phyloP scores from a whole-genome alignment of 2,888 invertebrate species.

The Tipula unca region DNA sequence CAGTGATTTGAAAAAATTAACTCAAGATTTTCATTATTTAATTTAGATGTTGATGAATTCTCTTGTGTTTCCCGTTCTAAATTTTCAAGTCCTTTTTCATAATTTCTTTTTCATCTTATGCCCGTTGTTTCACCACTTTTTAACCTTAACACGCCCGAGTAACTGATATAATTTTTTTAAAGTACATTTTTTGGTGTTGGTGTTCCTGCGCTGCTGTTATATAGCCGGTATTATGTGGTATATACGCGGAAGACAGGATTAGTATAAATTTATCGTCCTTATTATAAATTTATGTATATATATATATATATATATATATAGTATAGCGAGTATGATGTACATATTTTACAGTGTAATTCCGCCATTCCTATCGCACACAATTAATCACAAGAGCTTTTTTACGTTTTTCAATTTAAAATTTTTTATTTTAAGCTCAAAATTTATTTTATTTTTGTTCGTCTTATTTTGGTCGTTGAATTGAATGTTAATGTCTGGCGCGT shows the following conservation, averaged over 20 bases:
- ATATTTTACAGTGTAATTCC: not conserved
- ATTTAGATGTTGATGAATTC: not conserved
- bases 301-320: too few species aligned
- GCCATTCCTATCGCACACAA: not conserved
- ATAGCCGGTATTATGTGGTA: not conserved
- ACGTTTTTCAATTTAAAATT: not conserved
- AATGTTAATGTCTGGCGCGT: not conserved
- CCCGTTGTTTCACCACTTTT: not conserved
- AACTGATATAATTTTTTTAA: not conserved
- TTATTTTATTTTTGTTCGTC: not conserved
- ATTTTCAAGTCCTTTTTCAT: not conserved
- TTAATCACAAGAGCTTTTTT: not conserved
- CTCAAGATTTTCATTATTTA: not conserved
- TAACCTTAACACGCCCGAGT: not conserved
- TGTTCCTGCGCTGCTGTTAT: not conserved
- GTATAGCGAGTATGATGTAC: not conserved
- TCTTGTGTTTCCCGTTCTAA: not conserved
- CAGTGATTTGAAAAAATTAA: conserved; percentile 2
- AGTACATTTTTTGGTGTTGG: not conserved
- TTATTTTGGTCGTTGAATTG: not conserved
- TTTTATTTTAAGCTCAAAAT: not conserved
- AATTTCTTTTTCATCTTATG: not conserved
- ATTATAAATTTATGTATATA: not conserved
- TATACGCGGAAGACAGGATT: not conserved
- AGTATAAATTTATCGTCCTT: not conserved